A percentile compares a stretch with the other conserved stretches of the same genome.
phyloP scores from a whole-genome alignment of 2,797 vertebrate genomes.

The Chaenodraco wilsoni region DNA sequence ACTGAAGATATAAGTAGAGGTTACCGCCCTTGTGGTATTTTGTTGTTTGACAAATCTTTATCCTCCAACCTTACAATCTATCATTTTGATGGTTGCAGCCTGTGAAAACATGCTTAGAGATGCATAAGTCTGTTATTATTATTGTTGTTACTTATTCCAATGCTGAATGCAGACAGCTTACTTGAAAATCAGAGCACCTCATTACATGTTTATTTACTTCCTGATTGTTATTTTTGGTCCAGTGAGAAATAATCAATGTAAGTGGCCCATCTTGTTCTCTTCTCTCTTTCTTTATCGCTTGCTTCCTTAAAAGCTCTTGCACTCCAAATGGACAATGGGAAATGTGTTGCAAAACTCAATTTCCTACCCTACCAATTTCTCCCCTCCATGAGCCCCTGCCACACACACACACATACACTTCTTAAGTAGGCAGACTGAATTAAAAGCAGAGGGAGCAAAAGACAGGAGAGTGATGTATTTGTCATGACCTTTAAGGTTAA shows the following conservation, averaged over 20 bases:
- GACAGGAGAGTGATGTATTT: conserved; percentile 34
- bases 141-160: neutral
- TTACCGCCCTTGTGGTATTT: conserved; percentile 15
- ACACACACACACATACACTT: conserved; percentile 2
- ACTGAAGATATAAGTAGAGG: conserved; percentile 5
- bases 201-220: conserved; percentile 29
- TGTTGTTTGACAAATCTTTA: conserved; percentile 6
- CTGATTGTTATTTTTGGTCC: conserved; percentile 33
- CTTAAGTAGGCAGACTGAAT: conserved; percentile 12
- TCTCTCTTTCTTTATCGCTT: neutral
- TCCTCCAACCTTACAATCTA: conserved; percentile 7
- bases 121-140: neutral
- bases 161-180: conserved; percentile 19
- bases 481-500: conserved; percentile 50
- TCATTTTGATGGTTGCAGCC: conserved; percentile 4
- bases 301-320: conserved; percentile 26
- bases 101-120: conserved; percentile 16
- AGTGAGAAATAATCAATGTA: conserved; percentile 22
- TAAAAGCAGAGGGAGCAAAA: conserved; percentile 31
- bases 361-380: conserved; percentile 22
- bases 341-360: conserved; percentile 44
- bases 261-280: neutral
- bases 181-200: conserved; percentile 4
- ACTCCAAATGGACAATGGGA: conserved; percentile 36
- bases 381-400: neutral